Evolutionary conservation across 2,888 invertebrate species (phyloP).

Genomic region (Schizaphis graminum): DNA sequence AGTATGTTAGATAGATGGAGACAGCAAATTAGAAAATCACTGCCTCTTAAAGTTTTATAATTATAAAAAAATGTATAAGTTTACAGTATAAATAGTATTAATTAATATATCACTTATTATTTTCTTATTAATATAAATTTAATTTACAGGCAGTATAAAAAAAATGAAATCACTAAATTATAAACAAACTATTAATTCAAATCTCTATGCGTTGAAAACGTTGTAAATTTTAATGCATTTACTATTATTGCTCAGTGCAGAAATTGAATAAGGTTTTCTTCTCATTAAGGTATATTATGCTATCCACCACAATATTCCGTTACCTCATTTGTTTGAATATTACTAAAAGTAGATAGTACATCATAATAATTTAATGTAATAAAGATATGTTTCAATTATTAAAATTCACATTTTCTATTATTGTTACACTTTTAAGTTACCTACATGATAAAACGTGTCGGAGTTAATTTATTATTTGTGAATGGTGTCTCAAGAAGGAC

Average conservation of each 20-base stretch:
- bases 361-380: neutral
- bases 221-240: neutral
- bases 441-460: neutral
- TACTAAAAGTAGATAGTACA: neutral
- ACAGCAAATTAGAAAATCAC: neutral
- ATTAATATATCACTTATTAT: neutral
- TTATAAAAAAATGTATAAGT: neutral
- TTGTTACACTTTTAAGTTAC: neutral
- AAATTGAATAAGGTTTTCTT: neutral
- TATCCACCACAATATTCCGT: neutral
- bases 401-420: neutral
- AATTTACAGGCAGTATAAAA: conserved; percentile 2
- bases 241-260: neutral
- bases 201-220: neutral
- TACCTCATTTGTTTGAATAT: neutral
- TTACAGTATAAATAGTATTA: too few relatives aligned
- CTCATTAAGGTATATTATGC: neutral
- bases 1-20: too few relatives aligned
- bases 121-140: neutral
- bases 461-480: neutral
- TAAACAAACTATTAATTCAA: neutral
- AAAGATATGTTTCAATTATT: neutral
- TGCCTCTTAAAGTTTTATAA: neutral
- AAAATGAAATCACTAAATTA: neutral
- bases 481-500: neutral